These are phyloP conservation scores for Tenodera sinensis DNA, from an alignment of 2,888 invertebrate species.

Conservation along the genomic window DNA sequence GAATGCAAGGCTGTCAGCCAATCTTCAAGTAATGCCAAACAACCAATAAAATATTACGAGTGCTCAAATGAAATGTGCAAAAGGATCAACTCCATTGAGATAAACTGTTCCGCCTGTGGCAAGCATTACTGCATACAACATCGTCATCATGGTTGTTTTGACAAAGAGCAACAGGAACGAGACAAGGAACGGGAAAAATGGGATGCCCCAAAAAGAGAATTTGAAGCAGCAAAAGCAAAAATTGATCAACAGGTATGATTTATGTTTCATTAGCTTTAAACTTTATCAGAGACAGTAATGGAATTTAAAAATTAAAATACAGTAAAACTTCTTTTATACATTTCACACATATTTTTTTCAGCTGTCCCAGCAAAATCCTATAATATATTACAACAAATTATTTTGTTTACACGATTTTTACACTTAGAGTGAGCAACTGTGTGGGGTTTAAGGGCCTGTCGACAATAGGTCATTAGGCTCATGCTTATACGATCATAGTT, in stretches of 20 bases:
- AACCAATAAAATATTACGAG: conserved; percentile 47
- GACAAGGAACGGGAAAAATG: conserved; percentile 53
- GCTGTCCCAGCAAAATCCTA: no score
- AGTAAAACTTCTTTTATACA: no score
- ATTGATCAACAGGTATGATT: conserved; percentile 57
- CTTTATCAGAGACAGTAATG: no score
- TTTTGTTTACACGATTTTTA: no score
- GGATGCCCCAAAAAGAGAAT: conserved; percentile 58
- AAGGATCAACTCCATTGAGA: conserved; percentile 58
- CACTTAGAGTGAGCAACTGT: no score
- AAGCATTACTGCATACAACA: conserved; percentile 69
- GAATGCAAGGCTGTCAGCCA: conserved; percentile 45
- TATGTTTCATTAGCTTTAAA: not conserved
- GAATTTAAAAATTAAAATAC: no score
- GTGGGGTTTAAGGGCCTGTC: no score
- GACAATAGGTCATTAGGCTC: no score
- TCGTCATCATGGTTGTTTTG: conserved; percentile 48
- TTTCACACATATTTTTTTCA: no score
- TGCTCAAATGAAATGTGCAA: conserved; percentile 59
- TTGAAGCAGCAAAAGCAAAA: conserved; percentile 58
- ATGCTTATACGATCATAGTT: no score
- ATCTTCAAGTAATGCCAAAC: conserved; percentile 36
- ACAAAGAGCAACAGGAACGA: conserved; percentile 45
- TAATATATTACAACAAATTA: no score
- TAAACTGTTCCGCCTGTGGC: conserved; percentile 62